These are phyloP conservation scores for Parus major DNA, from an alignment of 2,113 vertebrate genomes.

Conservation along the genomic window DNA sequence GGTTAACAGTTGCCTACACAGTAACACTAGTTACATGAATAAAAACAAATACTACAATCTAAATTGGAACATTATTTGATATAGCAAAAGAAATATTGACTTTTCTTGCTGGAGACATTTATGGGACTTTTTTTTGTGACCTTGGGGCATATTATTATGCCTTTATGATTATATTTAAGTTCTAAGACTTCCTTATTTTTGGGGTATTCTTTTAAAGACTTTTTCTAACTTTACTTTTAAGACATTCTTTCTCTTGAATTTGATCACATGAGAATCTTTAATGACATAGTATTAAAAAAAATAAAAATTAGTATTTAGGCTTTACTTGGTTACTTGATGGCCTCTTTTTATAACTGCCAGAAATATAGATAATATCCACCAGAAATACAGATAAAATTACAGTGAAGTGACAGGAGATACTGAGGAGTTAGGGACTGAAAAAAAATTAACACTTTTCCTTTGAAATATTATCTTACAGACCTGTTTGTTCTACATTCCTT, in stretches of 20 bases:
- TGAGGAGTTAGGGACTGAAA: neutral
- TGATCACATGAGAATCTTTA: neutral
- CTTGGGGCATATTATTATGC: neutral
- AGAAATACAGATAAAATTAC: neutral
- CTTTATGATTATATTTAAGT: neutral
- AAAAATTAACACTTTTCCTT: neutral
- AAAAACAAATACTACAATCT: neutral
- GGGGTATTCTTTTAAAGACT: neutral
- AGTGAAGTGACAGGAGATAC: neutral
- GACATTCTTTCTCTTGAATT: neutral
- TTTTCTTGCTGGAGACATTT: neutral
- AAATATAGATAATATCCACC: neutral
- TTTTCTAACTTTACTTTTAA: neutral
- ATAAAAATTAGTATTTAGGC: neutral
- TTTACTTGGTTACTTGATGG: neutral
- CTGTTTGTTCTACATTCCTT: neutral
- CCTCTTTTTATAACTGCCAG: neutral
- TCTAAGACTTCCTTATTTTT: neutral
- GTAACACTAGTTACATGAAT: neutral
- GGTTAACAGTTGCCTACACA: neutral
- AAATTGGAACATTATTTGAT: neutral
- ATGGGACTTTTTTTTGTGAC: neutral
- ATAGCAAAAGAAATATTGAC: neutral
- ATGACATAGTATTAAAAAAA: neutral
- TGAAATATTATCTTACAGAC: neutral